Evolutionary conservation across 2,113 vertebrate species (phyloP).

Genomic region (Dromiciops gliroides): DNA sequence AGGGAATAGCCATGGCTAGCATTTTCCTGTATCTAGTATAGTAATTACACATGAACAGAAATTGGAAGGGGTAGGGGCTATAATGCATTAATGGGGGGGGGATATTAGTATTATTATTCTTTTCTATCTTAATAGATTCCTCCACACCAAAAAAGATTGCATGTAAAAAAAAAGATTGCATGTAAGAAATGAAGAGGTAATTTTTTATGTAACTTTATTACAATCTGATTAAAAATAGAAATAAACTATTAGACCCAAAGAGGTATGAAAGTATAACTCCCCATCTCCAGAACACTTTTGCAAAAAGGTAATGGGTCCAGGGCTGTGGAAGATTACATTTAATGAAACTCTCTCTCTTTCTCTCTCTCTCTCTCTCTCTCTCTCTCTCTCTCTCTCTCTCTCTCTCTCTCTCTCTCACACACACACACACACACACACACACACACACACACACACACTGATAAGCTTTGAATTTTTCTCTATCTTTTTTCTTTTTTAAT

Average conservation of each 20-base stretch:
- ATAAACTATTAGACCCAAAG: neutral
- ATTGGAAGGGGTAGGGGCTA: neutral
- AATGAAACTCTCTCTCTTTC: neutral
- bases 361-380: no score
- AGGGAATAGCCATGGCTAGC: neutral
- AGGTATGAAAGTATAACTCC: neutral
- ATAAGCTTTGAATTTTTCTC: neutral
- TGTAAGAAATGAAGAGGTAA: neutral
- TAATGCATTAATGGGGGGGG: no score
- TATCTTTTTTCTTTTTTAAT: neutral
- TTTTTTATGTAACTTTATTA: neutral
- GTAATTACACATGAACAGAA: neutral
- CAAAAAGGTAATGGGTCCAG: neutral
- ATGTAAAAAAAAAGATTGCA: neutral
- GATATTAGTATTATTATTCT: neutral
- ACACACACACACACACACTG: no score
- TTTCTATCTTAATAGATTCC: neutral
- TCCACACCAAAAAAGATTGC: neutral
- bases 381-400: no score
- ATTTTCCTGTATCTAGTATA: neutral
- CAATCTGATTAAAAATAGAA: neutral
- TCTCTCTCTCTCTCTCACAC: no score
- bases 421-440: no score
- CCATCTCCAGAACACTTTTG: neutral
- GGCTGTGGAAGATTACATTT: neutral